Conservation (phyloP, 2,797 vertebrate genomes). For the Hybognathus amarus region DNA sequence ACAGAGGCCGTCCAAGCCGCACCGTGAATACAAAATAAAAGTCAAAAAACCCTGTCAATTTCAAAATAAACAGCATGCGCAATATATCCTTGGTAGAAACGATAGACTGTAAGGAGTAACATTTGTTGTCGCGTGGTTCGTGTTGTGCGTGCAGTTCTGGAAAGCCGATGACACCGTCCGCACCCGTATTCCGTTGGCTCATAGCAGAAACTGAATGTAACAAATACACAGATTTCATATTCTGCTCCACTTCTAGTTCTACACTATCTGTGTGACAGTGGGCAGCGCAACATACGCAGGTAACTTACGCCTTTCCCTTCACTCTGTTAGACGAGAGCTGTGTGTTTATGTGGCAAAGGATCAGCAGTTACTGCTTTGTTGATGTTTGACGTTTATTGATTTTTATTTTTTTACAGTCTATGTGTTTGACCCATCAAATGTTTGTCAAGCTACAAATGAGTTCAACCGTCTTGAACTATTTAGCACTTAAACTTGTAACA, state of each 20-base stretch:
- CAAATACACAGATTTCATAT: neutral
- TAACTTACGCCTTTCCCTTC: neutral
- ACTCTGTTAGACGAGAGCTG: neutral
- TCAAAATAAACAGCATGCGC: too few relatives aligned
- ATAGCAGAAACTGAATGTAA: slow-evolving; percentile 10
- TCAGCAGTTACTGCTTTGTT: neutral
- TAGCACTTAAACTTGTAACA: neutral
- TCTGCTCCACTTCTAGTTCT: neutral
- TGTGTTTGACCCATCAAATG: neutral
- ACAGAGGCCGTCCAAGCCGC: too few relatives aligned
- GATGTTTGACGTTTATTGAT: too few relatives aligned
- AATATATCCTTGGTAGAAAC: too few relatives aligned
- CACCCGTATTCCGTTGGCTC: neutral
- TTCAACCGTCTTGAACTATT: neutral
- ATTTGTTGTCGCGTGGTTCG: neutral
- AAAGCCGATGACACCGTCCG: neutral
- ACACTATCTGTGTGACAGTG: neutral
- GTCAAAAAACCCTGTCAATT: too few relatives aligned
- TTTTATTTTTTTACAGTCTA: too few relatives aligned
- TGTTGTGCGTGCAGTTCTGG: neutral
- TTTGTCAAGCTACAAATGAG: neutral
- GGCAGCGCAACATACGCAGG: neutral
- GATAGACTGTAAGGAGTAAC: too few relatives aligned
- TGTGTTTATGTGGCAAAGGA: neutral
- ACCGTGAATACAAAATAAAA: too few relatives aligned